These are phyloP conservation scores for Catocala fraxini DNA, from an alignment of 2,888 invertebrate genomes.

Conservation along the genomic window DNA sequence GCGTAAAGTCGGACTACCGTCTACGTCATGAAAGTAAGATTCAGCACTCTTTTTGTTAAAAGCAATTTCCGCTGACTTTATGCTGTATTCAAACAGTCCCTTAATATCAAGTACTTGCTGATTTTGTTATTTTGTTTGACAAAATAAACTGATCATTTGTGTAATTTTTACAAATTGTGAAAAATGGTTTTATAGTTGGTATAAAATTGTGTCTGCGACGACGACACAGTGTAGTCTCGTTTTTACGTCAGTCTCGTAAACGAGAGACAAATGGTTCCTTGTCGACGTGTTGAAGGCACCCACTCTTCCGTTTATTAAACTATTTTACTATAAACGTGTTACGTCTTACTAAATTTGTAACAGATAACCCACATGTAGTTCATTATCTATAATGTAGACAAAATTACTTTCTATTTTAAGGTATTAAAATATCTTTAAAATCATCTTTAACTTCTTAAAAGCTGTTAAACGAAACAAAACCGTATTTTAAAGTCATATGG, in stretches of 20 bases:
- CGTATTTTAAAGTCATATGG: too few relatives aligned
- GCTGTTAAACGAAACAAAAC: too few relatives aligned
- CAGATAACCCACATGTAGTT: too few relatives aligned
- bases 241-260: conserved; percentile 18
- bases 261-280: conserved; percentile 6
- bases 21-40: too few relatives aligned
- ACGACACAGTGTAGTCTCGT: conserved; percentile 10
- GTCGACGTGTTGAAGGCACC: conserved; percentile 1
- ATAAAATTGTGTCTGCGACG: conserved; percentile 16
- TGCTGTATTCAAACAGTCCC: conserved; percentile 10
- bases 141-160: background rate
- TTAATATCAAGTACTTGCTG: conserved; percentile 45
- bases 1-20: conserved; percentile 8
- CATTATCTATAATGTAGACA: too few relatives aligned
- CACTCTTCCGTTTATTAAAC: conserved; percentile 4
- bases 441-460: too few relatives aligned
- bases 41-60: too few relatives aligned
- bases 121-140: background rate
- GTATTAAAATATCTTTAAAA: too few relatives aligned
- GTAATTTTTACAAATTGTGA: background rate
- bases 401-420: too few relatives aligned
- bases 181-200: background rate
- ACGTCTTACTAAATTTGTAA: too few relatives aligned
- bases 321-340: background rate
- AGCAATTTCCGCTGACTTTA: conserved; percentile 6